Percentiles rank a stretch among this genome's conserved stretches.
Evolutionary conservation across 2,113 vertebrate genomes (phyloP).

Genomic region (Catagonus wagneri): DNA sequence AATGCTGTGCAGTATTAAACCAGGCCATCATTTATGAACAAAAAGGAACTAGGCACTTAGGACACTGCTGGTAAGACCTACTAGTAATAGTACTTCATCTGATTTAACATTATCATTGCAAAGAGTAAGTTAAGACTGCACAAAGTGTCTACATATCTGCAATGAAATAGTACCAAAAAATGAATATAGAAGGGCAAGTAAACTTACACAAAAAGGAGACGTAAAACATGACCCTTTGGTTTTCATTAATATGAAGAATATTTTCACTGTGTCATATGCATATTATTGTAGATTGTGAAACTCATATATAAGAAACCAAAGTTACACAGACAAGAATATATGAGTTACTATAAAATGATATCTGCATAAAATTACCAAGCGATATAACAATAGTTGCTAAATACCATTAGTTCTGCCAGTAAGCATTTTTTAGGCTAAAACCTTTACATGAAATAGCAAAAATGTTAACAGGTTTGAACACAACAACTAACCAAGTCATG

Average conservation of each 20-base stretch:
- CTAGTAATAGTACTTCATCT: slow-evolving; percentile 45
- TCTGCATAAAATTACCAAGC: slow-evolving; percentile 25
- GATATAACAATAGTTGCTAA: slow-evolving; percentile 13
- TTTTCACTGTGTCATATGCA: background rate
- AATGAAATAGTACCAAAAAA: slow-evolving; percentile 75
- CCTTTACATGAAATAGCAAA: slow-evolving; percentile 39
- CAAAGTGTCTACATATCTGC: slow-evolving; percentile 51
- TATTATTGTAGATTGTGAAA: slow-evolving; percentile 63
- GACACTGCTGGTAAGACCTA: slow-evolving; percentile 64
- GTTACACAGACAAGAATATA: slow-evolving; percentile 56
- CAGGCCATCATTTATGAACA: slow-evolving; percentile 55
- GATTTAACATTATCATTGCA: slow-evolving; percentile 48
- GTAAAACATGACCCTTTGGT: slow-evolving; percentile 45
- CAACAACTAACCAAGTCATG: slow-evolving; percentile 49
- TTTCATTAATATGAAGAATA: slow-evolving; percentile 68
- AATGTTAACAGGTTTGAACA: slow-evolving; percentile 55
- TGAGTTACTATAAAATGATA: slow-evolving; percentile 54
- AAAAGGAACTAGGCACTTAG: slow-evolving; percentile 51
- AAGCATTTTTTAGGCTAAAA: slow-evolving; percentile 65
- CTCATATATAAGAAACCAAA: slow-evolving; percentile 45
- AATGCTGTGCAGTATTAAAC: slow-evolving; percentile 75
- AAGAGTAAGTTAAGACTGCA: slow-evolving; percentile 62
- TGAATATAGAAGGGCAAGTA: slow-evolving; percentile 81
- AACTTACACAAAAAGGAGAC: slow-evolving; percentile 74
- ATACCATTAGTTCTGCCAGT: slow-evolving; percentile 41